A percentile compares a stretch with the other conserved stretches of the same genome.
phyloP scores from a whole-genome alignment of 2,888 invertebrate genomes.

The Ochropacha duplaris region DNA sequence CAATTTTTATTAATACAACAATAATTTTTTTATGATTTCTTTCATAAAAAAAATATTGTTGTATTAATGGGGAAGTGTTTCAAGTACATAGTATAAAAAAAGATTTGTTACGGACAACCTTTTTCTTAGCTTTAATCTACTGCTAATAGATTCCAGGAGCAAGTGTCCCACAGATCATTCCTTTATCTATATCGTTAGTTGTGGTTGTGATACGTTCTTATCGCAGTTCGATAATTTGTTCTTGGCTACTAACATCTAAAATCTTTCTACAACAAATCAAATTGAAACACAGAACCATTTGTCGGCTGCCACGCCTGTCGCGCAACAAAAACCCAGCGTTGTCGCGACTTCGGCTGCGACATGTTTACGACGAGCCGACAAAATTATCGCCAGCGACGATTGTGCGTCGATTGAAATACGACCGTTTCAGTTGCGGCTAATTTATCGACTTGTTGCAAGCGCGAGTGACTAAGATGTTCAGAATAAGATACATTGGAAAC shows the following conservation, averaged over 20 bases:
- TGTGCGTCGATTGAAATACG: slow-evolving; percentile 66
- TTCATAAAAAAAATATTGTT: too few relatives aligned
- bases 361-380: slow-evolving; percentile 71
- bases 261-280: slow-evolving; percentile 15
- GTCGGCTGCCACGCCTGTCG: slow-evolving; percentile 41
- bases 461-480: slow-evolving; percentile 20
- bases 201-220: background rate
- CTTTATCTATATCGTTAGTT: too few relatives aligned
- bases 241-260: background rate
- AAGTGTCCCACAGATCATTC: background rate
- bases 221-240: background rate
- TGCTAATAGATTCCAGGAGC: too few relatives aligned
- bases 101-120: too few relatives aligned
- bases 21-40: too few relatives aligned
- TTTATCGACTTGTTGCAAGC: slow-evolving; percentile 56
- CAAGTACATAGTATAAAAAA: too few relatives aligned
- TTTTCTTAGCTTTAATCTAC: too few relatives aligned
- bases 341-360: slow-evolving; percentile 46
- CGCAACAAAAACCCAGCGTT: slow-evolving; percentile 35
- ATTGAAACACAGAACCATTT: slow-evolving; percentile 25
- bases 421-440: slow-evolving; percentile 50
- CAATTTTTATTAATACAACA: too few relatives aligned
- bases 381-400: slow-evolving; percentile 64
- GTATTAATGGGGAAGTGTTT: too few relatives aligned
- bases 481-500: slow-evolving; percentile 2